Conservation (phyloP, 1,140 invertebrate species). For the Eriosoma lanigerum region DNA sequence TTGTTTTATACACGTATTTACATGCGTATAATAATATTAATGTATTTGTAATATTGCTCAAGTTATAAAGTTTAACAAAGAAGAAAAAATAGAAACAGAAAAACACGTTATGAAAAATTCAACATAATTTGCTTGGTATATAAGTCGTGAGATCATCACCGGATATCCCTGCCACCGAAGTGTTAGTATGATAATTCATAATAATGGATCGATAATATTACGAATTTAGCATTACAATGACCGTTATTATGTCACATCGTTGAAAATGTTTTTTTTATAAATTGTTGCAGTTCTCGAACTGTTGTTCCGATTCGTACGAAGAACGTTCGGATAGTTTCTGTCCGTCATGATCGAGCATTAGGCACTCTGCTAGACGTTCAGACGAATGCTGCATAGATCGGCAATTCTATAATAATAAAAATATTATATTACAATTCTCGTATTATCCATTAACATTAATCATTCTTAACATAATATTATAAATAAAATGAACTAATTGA, state of each 20-base stretch:
- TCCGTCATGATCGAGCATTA: slow-evolving; percentile 1
- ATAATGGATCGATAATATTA: neutral
- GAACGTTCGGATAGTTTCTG: neutral
- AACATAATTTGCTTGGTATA: neutral
- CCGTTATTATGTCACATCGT: slow-evolving; percentile 27
- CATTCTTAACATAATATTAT: neutral
- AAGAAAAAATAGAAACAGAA: neutral
- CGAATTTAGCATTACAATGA: neutral
- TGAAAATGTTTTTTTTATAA: slow-evolving; percentile 15
- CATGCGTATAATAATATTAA: neutral
- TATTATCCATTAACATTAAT: too few relatives aligned
- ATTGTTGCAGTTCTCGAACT: neutral
- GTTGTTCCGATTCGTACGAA: neutral
- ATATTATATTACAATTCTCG: too few relatives aligned
- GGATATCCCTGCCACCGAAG: slow-evolving; percentile 23
- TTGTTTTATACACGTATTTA: slow-evolving; percentile 13
- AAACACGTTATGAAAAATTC: neutral
- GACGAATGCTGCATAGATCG: neutral
- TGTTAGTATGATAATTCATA: slow-evolving; percentile 26
- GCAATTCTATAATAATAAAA: neutral
- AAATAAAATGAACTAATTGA: too few relatives aligned
- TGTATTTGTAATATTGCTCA: slow-evolving; percentile 1
- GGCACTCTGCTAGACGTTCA: neutral
- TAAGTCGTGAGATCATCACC: slow-evolving; percentile 39
- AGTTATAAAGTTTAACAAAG: slow-evolving; percentile 1